Percentiles rank a stretch among this genome's conserved stretches.
Evolutionary conservation across 2,888 invertebrate species (phyloP).

Genomic region (Tyria jacobaeae): DNA sequence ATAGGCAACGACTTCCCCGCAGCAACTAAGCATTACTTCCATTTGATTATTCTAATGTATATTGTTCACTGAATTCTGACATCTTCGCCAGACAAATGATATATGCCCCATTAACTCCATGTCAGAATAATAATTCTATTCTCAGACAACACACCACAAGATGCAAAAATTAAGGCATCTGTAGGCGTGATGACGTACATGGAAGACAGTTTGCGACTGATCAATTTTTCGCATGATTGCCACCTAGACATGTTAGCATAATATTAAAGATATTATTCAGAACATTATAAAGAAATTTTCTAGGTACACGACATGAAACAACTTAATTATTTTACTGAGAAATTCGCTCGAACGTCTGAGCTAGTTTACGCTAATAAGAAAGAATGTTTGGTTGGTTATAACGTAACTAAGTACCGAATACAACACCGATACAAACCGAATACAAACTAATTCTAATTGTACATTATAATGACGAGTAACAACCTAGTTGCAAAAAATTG

Average conservation of each 20-base stretch:
- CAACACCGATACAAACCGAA: too few relatives aligned
- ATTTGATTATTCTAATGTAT: too few relatives aligned
- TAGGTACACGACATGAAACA: too few relatives aligned
- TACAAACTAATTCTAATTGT: neutral
- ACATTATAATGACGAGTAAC: neutral
- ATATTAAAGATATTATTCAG: constrained; percentile 7
- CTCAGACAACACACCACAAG: constrained; percentile 23
- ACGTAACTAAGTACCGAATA: too few relatives aligned
- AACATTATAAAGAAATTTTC: neutral
- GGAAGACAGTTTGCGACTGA: constrained; percentile 30
- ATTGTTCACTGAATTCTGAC: too few relatives aligned
- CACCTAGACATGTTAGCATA: constrained; percentile 32
- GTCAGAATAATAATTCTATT: constrained; percentile 18
- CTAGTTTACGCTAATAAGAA: neutral
- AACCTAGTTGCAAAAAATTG: neutral
- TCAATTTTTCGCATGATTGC: constrained; percentile 50
- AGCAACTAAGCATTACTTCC: too few relatives aligned
- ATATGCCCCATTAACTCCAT: too few relatives aligned
- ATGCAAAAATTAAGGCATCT: neutral
- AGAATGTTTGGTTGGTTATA: too few relatives aligned
- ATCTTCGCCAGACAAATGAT: too few relatives aligned
- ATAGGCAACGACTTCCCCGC: too few relatives aligned
- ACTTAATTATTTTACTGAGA: too few relatives aligned
- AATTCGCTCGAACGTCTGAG: too few relatives aligned
- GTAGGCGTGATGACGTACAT: constrained; percentile 43